A percentile compares a stretch with the other conserved stretches of the same genome.
phyloP scores from a whole-genome alignment of 2,113 vertebrate species.

The Gadus macrocephalus region DNA sequence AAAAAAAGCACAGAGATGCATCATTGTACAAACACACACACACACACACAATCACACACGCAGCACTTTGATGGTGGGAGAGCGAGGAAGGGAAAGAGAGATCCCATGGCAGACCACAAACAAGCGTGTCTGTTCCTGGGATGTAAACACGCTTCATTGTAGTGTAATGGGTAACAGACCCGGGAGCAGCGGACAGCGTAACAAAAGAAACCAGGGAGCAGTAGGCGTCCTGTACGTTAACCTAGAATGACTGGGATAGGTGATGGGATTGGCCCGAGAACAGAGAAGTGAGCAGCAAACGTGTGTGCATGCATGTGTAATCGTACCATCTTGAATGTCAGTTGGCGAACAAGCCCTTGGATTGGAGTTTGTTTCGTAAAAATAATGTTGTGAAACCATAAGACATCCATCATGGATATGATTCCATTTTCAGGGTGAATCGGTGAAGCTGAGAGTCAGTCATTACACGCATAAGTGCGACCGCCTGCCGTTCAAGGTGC shows the following conservation, averaged over 20 bases:
- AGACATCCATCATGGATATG: no score
- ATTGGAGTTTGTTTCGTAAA: no score
- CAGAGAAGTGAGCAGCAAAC: neutral
- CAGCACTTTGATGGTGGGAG: slow-evolving; percentile 2
- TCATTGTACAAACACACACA: neutral
- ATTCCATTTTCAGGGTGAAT: no score
- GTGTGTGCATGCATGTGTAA: neutral
- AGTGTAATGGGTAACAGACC: slow-evolving; percentile 25
- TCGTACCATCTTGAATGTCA: neutral
- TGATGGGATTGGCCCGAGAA: slow-evolving; percentile 23
- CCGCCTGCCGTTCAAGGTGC: slow-evolving; percentile 42
- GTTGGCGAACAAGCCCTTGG: no score
- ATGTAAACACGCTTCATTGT: slow-evolving; percentile 52
- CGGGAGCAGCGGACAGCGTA: slow-evolving; percentile 28
- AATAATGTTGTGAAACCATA: no score
- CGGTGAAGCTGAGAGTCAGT: slow-evolving; percentile 7
- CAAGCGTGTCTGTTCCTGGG: slow-evolving; percentile 33
- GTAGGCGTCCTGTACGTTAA: slow-evolving; percentile 16
- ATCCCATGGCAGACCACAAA: slow-evolving; percentile 45
- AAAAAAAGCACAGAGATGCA: no score
- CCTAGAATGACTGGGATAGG: neutral
- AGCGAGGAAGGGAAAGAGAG: slow-evolving; percentile 7
- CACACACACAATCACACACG: slow-evolving; percentile 9
- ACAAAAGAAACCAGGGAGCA: neutral
- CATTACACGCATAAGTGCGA: neutral